phyloP scores from a whole-genome alignment of 1,140 invertebrate species.

The Bombus picipes region DNA sequence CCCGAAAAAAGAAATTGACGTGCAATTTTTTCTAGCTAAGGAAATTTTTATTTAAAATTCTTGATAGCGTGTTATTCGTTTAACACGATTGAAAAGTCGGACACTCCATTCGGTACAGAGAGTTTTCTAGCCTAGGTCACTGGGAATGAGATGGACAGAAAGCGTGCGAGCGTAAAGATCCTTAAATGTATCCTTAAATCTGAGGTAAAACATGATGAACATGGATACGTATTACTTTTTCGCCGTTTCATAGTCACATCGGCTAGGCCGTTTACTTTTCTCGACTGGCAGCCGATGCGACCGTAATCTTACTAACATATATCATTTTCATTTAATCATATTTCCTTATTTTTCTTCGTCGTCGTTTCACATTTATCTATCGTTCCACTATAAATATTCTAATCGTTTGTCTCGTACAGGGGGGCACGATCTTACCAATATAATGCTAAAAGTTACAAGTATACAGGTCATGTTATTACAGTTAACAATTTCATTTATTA shows the following conservation, averaged over 20 bases:
- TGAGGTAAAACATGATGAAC: constrained; percentile 47
- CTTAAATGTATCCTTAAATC: constrained; percentile 62
- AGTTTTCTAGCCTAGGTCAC: constrained; percentile 60
- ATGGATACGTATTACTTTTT: constrained; percentile 36
- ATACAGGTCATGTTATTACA: constrained; percentile 79
- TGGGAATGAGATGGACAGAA: constrained; percentile 68
- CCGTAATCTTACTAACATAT: constrained; percentile 55
- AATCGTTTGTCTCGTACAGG: constrained; percentile 73
- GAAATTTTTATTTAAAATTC: neutral
- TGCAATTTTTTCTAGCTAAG: no score
- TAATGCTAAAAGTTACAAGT: constrained; percentile 82
- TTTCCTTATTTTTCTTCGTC: constrained; percentile 31
- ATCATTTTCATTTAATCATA: constrained; percentile 24
- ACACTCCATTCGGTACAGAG: constrained; percentile 68
- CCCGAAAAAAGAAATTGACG: neutral
- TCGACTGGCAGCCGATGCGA: constrained; percentile 36
- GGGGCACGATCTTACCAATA: constrained; percentile 81
- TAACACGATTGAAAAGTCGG: constrained; percentile 51
- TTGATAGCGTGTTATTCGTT: neutral
- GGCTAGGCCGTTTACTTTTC: constrained; percentile 19
- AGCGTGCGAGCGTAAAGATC: constrained; percentile 78
- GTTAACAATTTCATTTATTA: constrained; percentile 77
- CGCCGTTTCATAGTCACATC: constrained; percentile 39
- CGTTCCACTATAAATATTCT: constrained; percentile 69
- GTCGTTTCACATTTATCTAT: constrained; percentile 55